phyloP scores from a whole-genome alignment of 2,797 vertebrate species.

The Caiman crocodilus region DNA sequence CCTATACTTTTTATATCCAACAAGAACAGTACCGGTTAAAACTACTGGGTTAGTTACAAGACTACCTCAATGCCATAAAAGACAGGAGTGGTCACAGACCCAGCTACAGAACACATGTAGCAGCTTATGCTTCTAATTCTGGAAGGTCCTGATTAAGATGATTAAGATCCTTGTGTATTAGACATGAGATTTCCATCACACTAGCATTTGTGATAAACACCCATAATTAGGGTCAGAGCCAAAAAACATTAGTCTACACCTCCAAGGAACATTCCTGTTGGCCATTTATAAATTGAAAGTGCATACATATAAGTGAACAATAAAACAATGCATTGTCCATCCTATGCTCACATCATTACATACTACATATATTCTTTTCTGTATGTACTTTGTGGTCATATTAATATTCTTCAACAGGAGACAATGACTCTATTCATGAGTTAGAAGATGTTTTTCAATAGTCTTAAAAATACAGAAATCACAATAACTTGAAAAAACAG shows the following conservation, averaged over 20 bases:
- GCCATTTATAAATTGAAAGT: not conserved
- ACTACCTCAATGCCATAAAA: too few relatives aligned
- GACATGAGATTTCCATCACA: not conserved
- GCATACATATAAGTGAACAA: not conserved
- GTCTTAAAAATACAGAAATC: not conserved
- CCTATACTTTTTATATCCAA: not conserved
- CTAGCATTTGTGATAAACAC: not conserved
- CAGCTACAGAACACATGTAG: not conserved
- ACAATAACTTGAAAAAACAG: not conserved
- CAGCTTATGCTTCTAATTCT: not conserved
- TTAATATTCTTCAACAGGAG: constrained; percentile 6
- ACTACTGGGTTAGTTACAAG: accelerated
- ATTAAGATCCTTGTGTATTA: not conserved
- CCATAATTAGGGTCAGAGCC: not conserved
- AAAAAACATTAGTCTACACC: not conserved
- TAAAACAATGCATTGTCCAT: not conserved
- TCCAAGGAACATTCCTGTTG: not conserved
- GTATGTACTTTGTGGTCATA: not conserved
- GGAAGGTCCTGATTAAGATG: accelerated
- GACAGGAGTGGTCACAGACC: too few relatives aligned
- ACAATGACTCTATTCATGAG: not conserved
- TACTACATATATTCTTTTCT: not conserved
- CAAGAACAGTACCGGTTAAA: not conserved
- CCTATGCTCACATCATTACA: not conserved
- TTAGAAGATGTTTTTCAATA: constrained; percentile 20